Evolutionary conservation across 2,797 vertebrate genomes (phyloP).

Genomic region (Diplodus puntazzo): DNA sequence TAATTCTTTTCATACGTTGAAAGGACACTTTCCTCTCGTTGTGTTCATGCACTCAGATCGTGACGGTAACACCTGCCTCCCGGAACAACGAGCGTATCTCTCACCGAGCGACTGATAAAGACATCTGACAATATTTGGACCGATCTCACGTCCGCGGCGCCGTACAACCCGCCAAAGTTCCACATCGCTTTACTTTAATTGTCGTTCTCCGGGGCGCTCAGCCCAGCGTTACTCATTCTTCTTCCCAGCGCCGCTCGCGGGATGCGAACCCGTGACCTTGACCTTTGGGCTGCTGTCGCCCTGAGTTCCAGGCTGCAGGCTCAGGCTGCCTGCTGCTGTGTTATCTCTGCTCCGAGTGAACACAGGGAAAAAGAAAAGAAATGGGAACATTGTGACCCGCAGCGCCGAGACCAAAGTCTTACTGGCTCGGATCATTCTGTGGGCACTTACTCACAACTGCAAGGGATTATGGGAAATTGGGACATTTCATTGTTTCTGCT

Average conservation of each 20-base stretch:
- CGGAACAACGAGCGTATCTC: background rate
- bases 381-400: slow-evolving; percentile 59
- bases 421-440: slow-evolving; percentile 49
- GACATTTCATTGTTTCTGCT: slow-evolving; percentile 61
- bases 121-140: slow-evolving; percentile 6
- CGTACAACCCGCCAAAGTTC: slow-evolving; percentile 7
- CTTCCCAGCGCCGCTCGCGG: slow-evolving; percentile 17
- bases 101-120: background rate
- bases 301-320: slow-evolving; percentile 49
- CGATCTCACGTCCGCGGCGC: background rate
- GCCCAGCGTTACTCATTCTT: slow-evolving; percentile 22
- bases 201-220: slow-evolving; percentile 10
- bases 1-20: no score
- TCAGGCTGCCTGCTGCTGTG: slow-evolving; percentile 29
- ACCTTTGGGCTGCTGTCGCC: slow-evolving; percentile 46
- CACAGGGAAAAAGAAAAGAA: slow-evolving; percentile 21
- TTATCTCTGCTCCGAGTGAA: slow-evolving; percentile 50
- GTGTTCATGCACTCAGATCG: no score
- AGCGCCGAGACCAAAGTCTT: slow-evolving; percentile 38
- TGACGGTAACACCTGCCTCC: no score
- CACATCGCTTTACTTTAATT: slow-evolving; percentile 34
- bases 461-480: slow-evolving; percentile 71
- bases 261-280: slow-evolving; percentile 54
- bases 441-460: slow-evolving; percentile 59
- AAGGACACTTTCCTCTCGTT: no score